Base-by-base conservation (phyloP, 2,113 vertebrate species). In the Macquaria ambigua region DNA sequence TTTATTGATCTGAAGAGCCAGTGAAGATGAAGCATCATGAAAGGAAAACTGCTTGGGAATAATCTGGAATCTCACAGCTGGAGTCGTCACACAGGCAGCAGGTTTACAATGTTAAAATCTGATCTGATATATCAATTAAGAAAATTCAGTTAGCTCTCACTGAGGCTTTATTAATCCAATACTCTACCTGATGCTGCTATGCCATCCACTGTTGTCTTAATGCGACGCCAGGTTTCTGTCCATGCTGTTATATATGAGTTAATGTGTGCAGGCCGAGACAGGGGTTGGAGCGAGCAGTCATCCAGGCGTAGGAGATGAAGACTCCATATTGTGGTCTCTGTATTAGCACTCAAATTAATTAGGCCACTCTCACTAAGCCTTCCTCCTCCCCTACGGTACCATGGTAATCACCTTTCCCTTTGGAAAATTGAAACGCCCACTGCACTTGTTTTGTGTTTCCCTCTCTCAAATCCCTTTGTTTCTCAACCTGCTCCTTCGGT, bases 301-400 rank as follows among this genome's bases (percentile, higher is more conserved):
- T 67, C 72, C 70, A 21, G 39, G 39, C 55, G 50, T 39, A 62
- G 43, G 59, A 69, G 77, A 78, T 77, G 59, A 74, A 87, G 75
- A 71, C 83, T 83, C 77, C 28, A 67, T 68, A 63, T 70, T 68
- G 52, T 81, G 59, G 71, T 77, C 63, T 78, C 41, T 64, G 69
- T 53, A 48, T 83, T 74, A 69, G 77, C 34, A 43, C 71, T 82
- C 79, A 83, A 81, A 85, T 89, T 82, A 92, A 94, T 90, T 77
- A 89, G 87, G 68, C 77, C 73, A 66, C 81, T 86, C 83, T 66
- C 55, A 5, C 55, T 78, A 84, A 84, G 70, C 86, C 77, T 67
- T 66, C 61, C 64, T 85, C 66, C 63, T 63, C 74, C 81, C 71
- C 59, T 52, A 6, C 0, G 34, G 63, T 48, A 39, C 59, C 0